Evolutionary conservation across 1,140 invertebrate species (phyloP).

Genomic region (Eulimnadia texana): DNA sequence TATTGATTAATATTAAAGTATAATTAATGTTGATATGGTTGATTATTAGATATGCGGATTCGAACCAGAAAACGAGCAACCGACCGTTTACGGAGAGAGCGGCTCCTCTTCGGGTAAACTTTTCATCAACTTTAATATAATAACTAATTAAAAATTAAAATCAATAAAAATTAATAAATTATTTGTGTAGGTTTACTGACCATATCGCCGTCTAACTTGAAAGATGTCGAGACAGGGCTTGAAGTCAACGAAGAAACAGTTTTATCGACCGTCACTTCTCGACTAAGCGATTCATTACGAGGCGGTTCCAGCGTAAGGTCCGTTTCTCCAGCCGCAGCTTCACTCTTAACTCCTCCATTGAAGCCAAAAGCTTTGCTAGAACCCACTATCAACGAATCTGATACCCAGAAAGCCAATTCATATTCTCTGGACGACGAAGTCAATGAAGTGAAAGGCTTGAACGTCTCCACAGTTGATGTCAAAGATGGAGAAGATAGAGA

Average conservation of each 20-base stretch:
- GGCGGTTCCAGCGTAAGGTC: neutral
- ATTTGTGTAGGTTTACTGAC: neutral
- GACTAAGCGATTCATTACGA: neutral
- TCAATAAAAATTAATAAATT: neutral
- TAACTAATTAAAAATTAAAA: neutral
- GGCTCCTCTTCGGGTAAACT: neutral
- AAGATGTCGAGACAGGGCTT: conserved; percentile 10
- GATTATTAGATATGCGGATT: conserved; percentile 29
- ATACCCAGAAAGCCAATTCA: neutral
- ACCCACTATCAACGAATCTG: neutral
- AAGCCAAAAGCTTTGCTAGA: neutral
- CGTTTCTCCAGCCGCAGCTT: neutral
- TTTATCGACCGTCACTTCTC: neutral
- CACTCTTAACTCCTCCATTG: neutral
- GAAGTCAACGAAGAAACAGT: conserved; percentile 15
- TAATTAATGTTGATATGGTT: neutral
- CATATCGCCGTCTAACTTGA: neutral
- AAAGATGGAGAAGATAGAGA: neutral
- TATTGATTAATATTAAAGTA: neutral
- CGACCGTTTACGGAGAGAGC: conserved; percentile 2
- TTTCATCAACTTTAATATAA: no score
- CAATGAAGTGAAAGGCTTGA: neutral
- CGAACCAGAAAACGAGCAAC: conserved; percentile 22
- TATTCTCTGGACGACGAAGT: neutral
- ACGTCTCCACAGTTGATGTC: neutral